Conservation (phyloP, 2,113 vertebrate species). For the Cololabis saira region DNA sequence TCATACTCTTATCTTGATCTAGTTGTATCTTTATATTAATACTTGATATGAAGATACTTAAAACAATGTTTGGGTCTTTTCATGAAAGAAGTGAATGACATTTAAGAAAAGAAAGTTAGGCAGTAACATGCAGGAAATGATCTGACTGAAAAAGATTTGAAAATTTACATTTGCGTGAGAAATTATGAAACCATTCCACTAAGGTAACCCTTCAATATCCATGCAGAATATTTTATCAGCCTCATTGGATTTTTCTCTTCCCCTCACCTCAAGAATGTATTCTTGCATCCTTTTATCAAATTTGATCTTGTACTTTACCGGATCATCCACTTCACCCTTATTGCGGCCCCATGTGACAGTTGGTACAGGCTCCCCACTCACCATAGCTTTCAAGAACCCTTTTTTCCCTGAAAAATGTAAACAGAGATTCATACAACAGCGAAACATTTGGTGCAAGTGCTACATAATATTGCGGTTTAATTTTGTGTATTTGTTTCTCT, state of each 20-base stretch:
- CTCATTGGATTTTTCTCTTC: neutral
- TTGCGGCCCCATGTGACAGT: slow-evolving; percentile 82
- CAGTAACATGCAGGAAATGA: too few species aligned
- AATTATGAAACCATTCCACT: neutral
- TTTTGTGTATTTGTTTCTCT: slow-evolving; percentile 5
- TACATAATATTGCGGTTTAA: neutral
- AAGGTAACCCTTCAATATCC: neutral
- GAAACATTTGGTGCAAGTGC: neutral
- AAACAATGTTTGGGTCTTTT: too few species aligned
- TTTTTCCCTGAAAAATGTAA: slow-evolving; percentile 83
- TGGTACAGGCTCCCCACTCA: slow-evolving; percentile 85
- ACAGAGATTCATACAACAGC: neutral
- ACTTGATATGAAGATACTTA: too few species aligned
- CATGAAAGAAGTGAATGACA: too few species aligned
- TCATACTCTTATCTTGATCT: too few species aligned
- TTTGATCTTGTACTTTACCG: slow-evolving; percentile 80
- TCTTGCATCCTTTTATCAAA: slow-evolving; percentile 74
- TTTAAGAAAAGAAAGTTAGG: too few species aligned
- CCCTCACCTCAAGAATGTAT: slow-evolving; percentile 84
- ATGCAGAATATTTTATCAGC: too few species aligned
- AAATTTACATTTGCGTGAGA: too few species aligned
- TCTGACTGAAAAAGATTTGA: too few species aligned
- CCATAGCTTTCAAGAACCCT: slow-evolving; percentile 84
- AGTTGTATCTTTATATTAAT: too few species aligned
- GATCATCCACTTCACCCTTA: slow-evolving; percentile 73